Conservation (phyloP, 64 coral and sea anemone species). For the Montipora efflorescens region DNA sequence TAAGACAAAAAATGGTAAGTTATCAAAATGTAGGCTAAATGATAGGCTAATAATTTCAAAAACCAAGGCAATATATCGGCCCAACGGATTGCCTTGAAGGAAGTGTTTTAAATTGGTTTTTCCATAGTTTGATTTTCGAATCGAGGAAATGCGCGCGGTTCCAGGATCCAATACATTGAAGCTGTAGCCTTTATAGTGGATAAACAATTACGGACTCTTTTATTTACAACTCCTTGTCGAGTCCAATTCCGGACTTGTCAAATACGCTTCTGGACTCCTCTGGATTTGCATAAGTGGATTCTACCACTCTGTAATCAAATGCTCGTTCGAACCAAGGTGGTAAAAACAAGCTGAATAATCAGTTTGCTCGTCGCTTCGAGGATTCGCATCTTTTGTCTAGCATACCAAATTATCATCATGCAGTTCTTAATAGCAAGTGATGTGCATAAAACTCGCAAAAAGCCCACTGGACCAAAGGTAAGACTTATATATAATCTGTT, state of each 20-base stretch:
- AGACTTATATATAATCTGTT: neutral
- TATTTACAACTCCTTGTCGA: neutral
- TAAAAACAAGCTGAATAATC: neutral
- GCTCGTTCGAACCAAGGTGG: neutral
- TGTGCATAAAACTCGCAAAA: conserved; percentile 14
- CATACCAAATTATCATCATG: neutral
- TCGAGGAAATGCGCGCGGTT: neutral
- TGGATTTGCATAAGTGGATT: conserved; percentile 25
- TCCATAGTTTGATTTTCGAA: neutral
- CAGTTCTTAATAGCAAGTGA: conserved; percentile 50
- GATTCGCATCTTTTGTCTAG: neutral
- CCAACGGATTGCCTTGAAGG: neutral
- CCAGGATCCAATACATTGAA: no score
- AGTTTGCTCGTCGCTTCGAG: neutral
- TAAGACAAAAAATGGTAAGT: conserved; percentile 23
- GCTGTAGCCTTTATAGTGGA: neutral
- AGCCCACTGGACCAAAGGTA: conserved; percentile 9
- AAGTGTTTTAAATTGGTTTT: neutral
- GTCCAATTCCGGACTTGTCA: conserved; percentile 44
- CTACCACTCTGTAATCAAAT: conserved; percentile 9
- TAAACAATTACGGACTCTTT: neutral
- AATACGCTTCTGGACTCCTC: conserved; percentile 4
- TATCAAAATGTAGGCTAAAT: neutral
- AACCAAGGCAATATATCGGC: neutral
- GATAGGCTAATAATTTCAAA: no score